Base-by-base conservation (phyloP, 2,113 vertebrate species). In the Ardeotis arabs region DNA sequence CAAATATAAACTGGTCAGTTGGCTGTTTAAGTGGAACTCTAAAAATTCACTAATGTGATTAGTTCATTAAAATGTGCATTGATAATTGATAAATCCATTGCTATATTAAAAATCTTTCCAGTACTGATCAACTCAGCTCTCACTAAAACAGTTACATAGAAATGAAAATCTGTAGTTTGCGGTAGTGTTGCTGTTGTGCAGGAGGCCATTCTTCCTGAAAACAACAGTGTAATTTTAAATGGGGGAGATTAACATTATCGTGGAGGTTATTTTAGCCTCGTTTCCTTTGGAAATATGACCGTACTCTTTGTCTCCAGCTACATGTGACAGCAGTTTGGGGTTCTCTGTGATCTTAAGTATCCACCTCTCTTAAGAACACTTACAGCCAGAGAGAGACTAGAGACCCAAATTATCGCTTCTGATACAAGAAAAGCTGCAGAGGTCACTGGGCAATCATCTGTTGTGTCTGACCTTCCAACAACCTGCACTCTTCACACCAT, bases 381-480 rank as follows among this genome's bases (percentile, higher is more conserved):
- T 0, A n/a, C 10, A 16, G 31, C 37, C 0, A 0, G 52, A 45
- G 20, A 85, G 56, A 68, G 53, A 60, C 12, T 37, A 55, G 53
- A 93, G 47, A 80, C 55, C 44, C 73, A 64, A 64, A 80, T 25
- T 39, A 73, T 18, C 6, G 2, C 44, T 76, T 44, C 29, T 37
- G 5, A 31, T 62, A 58, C 66, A 64, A 74, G 60, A 50, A 66
- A 50, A 81, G 68, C 15, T 58, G 55, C 50, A 58, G 84, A 50
- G 9, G 58, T 78, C 52, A 20, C 31, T 37, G 60, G n/a, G n/a
- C 28, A 63, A 21, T 75, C 23, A 12, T 13, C 59, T 76, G 29
- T n/a, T 35, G 44, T 39, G 67, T 83, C 6, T 62, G 50, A 82
- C 19, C 55, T 70, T 55, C 59, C 79, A 52, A 25, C 70, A 29